phyloP scores from a whole-genome alignment of 1,140 invertebrate genomes.

The Zaprionus lachaisei region DNA sequence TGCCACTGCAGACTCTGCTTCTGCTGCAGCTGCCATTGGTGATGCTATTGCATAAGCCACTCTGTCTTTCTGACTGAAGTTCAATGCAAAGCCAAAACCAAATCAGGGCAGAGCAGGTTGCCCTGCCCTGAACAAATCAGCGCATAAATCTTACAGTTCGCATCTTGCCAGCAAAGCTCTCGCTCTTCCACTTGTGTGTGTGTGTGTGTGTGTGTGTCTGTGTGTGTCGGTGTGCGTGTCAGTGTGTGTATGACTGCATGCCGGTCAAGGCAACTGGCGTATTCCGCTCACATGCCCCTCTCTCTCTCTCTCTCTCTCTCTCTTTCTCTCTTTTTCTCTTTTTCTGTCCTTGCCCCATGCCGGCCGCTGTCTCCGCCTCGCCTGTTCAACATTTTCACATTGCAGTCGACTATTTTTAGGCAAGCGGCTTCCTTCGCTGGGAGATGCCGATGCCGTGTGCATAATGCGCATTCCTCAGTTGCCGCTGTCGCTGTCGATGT shows the following conservation, averaged over 20 bases:
- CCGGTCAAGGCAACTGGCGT: slow-evolving; percentile 66
- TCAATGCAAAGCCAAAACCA: slow-evolving; percentile 63
- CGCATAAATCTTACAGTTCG: slow-evolving; percentile 40
- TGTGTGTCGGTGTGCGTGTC: not conserved
- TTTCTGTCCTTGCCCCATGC: not conserved
- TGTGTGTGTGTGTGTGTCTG: not conserved
- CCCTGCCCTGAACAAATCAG: slow-evolving; percentile 30
- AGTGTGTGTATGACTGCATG: slow-evolving; percentile 36
- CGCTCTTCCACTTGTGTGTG: not conserved
- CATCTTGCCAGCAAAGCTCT: slow-evolving; percentile 20
- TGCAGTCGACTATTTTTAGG: slow-evolving; percentile 45
- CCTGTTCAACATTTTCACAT: slow-evolving; percentile 38
- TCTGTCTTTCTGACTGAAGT: slow-evolving; percentile 54
- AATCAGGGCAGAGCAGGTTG: slow-evolving; percentile 50
- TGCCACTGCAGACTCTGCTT: slow-evolving; percentile 36
- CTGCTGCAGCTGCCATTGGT: slow-evolving; percentile 23
- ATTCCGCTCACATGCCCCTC: not conserved
- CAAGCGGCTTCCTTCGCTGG: slow-evolving; percentile 20
- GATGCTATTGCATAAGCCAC: slow-evolving; percentile 41
- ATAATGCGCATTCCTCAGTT: slow-evolving; percentile 9
- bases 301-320: not conserved
- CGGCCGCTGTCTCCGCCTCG: slow-evolving; percentile 5
- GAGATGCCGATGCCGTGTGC: slow-evolving; percentile 9
- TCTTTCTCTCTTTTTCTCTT: not conserved
- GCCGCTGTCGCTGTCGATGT: slow-evolving; percentile 15